Conservation (phyloP, 2,888 invertebrate species). For the Drosophila hamatofila region DNA sequence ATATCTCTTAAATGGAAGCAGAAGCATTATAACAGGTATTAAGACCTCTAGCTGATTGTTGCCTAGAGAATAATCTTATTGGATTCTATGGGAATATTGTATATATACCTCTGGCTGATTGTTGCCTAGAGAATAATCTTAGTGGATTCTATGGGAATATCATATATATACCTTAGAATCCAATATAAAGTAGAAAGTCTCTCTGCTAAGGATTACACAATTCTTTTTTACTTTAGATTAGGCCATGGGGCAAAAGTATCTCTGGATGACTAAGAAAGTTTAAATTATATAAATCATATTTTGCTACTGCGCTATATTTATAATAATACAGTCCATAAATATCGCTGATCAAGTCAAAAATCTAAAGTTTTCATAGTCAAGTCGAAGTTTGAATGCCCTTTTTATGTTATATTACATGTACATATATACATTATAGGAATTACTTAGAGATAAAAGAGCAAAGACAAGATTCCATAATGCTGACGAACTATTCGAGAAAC, state of each 20-base stretch:
- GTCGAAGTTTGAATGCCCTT: neutral
- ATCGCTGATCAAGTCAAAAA: neutral
- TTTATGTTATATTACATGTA: no score
- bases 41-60: neutral
- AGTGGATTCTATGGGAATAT: no score
- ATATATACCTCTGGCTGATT: neutral
- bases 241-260: neutral
- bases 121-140: no score
- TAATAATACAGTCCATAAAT: conserved; percentile 5
- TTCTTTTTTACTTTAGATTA: neutral
- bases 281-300: neutral
- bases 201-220: neutral
- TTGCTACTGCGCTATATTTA: conserved; percentile 1
- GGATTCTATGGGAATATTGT: no score
- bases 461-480: neutral
- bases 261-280: conserved; percentile 1
- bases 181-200: no score
- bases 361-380: neutral
- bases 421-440: neutral
- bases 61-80: no score
- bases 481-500: neutral
- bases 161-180: no score
- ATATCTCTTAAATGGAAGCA: neutral
- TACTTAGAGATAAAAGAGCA: neutral
- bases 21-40: neutral